Conservation (phyloP, 2,888 invertebrate species). For the Cryptocephalus moraei region DNA sequence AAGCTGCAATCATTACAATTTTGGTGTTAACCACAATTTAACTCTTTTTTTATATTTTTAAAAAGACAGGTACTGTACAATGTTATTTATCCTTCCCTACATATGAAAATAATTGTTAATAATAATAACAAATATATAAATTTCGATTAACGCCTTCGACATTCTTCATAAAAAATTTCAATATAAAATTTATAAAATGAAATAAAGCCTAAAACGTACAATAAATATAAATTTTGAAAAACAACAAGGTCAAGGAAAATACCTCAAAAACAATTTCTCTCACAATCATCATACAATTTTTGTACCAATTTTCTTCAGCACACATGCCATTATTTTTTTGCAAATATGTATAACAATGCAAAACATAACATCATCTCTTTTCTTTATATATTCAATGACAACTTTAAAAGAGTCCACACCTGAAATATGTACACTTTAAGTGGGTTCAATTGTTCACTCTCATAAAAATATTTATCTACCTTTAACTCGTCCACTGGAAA, state of each 20-base stretch:
- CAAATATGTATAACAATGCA: too few species aligned
- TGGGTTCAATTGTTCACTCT: too few species aligned
- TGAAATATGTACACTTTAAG: too few species aligned
- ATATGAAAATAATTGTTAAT: conserved; percentile 8
- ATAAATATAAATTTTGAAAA: conserved; percentile 17
- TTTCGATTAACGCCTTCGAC: conserved; percentile 10
- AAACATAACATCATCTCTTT: too few species aligned
- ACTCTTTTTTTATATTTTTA: conserved; percentile 7
- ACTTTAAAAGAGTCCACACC: too few species aligned
- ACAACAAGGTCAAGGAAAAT: conserved; percentile 8
- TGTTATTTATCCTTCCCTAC: conserved; percentile 12
- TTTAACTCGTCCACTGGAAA: too few species aligned
- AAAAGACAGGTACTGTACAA: conserved; percentile 24
- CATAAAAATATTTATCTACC: too few species aligned
- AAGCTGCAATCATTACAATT: conserved; percentile 7
- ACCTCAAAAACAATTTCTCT: conserved; percentile 1
- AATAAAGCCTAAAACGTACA: conserved; percentile 16
- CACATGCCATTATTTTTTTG: neutral
- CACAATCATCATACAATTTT: neutral
- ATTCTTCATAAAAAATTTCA: conserved; percentile 14
- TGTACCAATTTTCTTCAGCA: neutral
- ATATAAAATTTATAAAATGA: conserved; percentile 22
- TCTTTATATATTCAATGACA: too few species aligned
- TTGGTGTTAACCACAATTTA: conserved; percentile 15
- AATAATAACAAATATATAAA: conserved; percentile 15